These are phyloP conservation scores for Sepioteuthis lessoniana DNA, from an alignment of 2,888 invertebrate genomes.

Conservation along the genomic window DNA sequence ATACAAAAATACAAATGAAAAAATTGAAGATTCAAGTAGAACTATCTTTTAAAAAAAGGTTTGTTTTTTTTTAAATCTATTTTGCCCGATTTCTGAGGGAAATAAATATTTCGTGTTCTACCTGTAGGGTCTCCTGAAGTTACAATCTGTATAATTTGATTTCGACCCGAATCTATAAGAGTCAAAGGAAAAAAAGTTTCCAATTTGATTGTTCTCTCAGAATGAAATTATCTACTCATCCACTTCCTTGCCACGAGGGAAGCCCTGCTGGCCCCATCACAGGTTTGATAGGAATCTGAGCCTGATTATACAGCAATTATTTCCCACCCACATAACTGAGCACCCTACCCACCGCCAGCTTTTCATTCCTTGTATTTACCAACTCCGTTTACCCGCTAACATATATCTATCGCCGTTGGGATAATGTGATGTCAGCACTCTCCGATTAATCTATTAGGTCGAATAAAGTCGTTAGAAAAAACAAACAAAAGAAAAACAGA, in stretches of 20 bases:
- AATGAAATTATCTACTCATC: background rate
- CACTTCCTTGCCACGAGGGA: background rate
- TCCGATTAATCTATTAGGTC: constrained; percentile 33
- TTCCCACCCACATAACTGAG: background rate
- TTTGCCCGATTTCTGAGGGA: too few relatives aligned
- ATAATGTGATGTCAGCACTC: constrained; percentile 33
- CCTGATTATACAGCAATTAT: constrained; percentile 33
- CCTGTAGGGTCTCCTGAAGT: background rate
- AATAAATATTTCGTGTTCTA: background rate
- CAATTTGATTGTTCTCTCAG: constrained; percentile 5
- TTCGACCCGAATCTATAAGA: background rate
- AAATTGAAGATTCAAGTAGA: too few relatives aligned
- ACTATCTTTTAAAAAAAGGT: too few relatives aligned
- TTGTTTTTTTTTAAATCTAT: too few relatives aligned
- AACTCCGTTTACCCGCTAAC: background rate
- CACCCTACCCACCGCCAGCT: background rate
- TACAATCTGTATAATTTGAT: background rate
- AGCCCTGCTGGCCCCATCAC: background rate
- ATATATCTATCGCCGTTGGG: constrained; percentile 3
- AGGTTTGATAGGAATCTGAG: constrained; percentile 11
- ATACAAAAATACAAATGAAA: too few relatives aligned
- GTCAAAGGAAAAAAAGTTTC: background rate
- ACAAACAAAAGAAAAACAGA: background rate
- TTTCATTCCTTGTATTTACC: background rate
- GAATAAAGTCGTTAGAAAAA: too few relatives aligned